Evolutionary conservation across 2,888 invertebrate genomes (phyloP), one percentile per base, ranked within the genome.

Genomic region (Blastobasis adustella): DNA sequence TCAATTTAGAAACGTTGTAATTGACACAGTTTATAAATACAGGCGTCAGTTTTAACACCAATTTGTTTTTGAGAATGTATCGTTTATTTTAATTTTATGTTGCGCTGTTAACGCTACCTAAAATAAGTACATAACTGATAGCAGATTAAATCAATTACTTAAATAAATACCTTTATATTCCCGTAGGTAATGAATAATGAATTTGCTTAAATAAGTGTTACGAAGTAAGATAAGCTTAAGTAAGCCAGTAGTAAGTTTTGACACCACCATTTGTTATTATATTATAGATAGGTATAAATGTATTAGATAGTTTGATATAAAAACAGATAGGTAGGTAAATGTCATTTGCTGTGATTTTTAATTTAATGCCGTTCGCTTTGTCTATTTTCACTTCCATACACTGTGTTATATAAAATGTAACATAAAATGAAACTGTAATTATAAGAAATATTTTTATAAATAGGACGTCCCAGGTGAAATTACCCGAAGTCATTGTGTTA

Each of bases 401-500:
- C 23, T 23, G 23, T 23, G 23, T 23, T 23, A 23, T 23, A 23
- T 23, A 23, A 23, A 23, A 23, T 23, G 23, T 23, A 23, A 23
- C 23, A 23, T 23, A 23, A 23, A 23, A 23, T 23, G 23, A 23
- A 23, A 23, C 23, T 23, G 2, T 23, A 2, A 23, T 23, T 2
- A 23, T 74, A 76, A 72, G 64, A 72, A 68, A 79, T 84, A 83
- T 84, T 84, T 83, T 84, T 84, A 65, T 84, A 84, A 76, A 62
- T 71, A 73, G 66, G 61, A 59, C 55, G 62, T 61, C 67, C 66
- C 67, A 76, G 75, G 77, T 79, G 71, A 79, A 65, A 76, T 75
- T 71, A 81, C 66, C 65, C 65, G 60, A 63, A 48, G 54, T 59
- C 61, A 58, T 58, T 40, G 23, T 10, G 23, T 10, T 23, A 40